Evolutionary conservation across 2,888 invertebrate species (phyloP), one percentile per base, ranked within the genome.

Genomic region (Eudasyphora cyanicolor): DNA sequence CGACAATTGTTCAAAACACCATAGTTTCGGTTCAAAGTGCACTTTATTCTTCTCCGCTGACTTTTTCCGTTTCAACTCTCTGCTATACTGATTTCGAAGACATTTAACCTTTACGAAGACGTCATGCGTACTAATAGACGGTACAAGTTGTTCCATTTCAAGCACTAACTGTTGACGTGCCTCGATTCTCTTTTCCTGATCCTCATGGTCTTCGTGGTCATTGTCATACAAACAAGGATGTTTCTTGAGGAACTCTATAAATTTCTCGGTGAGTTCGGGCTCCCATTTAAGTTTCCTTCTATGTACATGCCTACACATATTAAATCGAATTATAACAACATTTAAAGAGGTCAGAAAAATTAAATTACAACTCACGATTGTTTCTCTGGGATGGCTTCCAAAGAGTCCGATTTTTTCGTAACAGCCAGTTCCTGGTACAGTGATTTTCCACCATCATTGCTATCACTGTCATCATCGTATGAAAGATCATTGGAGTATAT

Each of bases 1-100:
- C 2, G 54, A 21, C 10, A 76, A 17, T 54, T 67, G 67, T 12
- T 62, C 17, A 27, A 62, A 78, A 49, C 71, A 78, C 70, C 78
- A 71, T 7, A 71, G 35, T 35, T 35, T 60, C 17, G 78, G 70
- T 7, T 21, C 17, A 71, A 71, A 78, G 7, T 29, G 12, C n/a
- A 14, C n/a, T 24, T 71, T 62, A 12, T 62, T 71, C 35, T 70
- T 24, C 38, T 62, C 19, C 0, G 78, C 78, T 12, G 0, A 5
- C 8, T 24, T 35, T 12, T 49, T 12, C 0, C n/a, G 3, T 2
- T 19, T 32, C 17, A 35, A 2, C 62, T 78, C 60, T 2, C 35
- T 32, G 7, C 2, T n/a, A 49, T 71, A 78, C 49, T 78, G 70
- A 17, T 10, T 19, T 14, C 70, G 70, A 0, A 78, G 12, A 51